Base-by-base conservation (phyloP, 2,888 invertebrate species). In the Sarcophaga carnaria region DNA sequence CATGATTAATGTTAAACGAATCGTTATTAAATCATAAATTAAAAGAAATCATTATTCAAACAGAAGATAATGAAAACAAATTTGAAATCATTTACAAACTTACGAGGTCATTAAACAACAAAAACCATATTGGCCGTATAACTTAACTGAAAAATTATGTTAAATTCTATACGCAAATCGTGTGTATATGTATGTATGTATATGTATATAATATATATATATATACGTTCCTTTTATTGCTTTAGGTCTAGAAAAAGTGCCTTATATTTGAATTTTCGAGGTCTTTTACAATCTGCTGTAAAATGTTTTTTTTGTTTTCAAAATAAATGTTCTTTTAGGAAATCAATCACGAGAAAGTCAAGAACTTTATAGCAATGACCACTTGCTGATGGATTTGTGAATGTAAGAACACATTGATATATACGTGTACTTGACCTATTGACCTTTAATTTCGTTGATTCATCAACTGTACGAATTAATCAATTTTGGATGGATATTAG, bases 11-110 rank as follows among this genome's bases (percentile, higher is more conserved):
- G 14, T 27, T 25, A 17, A 59, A n/a, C 69, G 20, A 22, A 37
- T 37, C 37, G 8, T 37, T 37, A 37, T 37, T 37, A 37, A 37
- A 37, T 37, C 37, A 37, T 37, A 37, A 37, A 37, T 37, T 37
- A 37, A 37, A 37, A 37, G 37, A 37, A 37, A 37, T 37, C 37
- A 37, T 37, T 37, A 37, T 37, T 37, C 37, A 10, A 37, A 8
- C 37, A 37, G 49, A 49, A 49, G 25, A 69, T 20, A 25, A 49
- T 14, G 22, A 49, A 49, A 69, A 67, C 10, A 4, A 66, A 66
- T 45, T 67, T 67, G 20, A 45, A 67, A 67, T 47, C 47, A 69
- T 69, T 69, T 49, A 49, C 69, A 69, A 69, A 49, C 22, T 69
- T 69, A 25, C 22, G 69, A 69, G 69, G 69, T 69, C 69, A 25